phyloP scores from a whole-genome alignment of 1,140 invertebrate species.

The Diorhabda elongata region DNA sequence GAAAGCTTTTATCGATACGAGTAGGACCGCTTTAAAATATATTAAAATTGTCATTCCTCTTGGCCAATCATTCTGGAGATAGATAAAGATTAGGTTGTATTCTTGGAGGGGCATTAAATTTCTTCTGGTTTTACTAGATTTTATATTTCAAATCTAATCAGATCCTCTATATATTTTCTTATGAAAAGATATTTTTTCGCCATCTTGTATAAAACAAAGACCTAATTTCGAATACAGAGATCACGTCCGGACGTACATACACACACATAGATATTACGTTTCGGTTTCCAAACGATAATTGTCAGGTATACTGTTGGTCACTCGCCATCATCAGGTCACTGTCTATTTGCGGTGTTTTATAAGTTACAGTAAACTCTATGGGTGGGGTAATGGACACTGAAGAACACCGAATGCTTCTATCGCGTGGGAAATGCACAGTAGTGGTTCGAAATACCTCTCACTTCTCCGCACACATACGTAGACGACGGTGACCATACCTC shows the following conservation, averaged over 20 bases:
- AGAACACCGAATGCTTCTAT: neutral
- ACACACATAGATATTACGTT: neutral
- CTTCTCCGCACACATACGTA: constrained; percentile 3
- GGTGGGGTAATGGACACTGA: constrained; percentile 6
- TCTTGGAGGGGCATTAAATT: too few relatives aligned
- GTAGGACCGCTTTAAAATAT: too few relatives aligned
- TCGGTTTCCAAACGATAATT: constrained; percentile 2
- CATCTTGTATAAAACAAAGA: neutral
- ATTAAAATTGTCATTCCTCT: too few relatives aligned
- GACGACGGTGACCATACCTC: neutral
- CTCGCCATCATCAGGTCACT: constrained; percentile 1
- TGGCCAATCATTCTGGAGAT: too few relatives aligned
- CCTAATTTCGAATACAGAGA: neutral
- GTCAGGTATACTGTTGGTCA: neutral
- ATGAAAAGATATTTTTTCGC: too few relatives aligned
- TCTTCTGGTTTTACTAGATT: too few relatives aligned
- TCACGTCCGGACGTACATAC: neutral
- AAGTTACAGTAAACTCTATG: constrained; percentile 7
- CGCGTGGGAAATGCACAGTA: constrained; percentile 12
- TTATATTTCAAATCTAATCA: too few relatives aligned
- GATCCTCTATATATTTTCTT: too few relatives aligned
- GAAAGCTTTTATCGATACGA: too few relatives aligned
- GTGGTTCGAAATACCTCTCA: neutral
- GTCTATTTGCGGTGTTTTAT: neutral
- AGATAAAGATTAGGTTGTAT: too few relatives aligned